Percentiles rank a stretch among this genome's conserved stretches.
Evolutionary conservation across 2,888 invertebrate species (phyloP).

Genomic region (Drosophila fulvimacula): DNA sequence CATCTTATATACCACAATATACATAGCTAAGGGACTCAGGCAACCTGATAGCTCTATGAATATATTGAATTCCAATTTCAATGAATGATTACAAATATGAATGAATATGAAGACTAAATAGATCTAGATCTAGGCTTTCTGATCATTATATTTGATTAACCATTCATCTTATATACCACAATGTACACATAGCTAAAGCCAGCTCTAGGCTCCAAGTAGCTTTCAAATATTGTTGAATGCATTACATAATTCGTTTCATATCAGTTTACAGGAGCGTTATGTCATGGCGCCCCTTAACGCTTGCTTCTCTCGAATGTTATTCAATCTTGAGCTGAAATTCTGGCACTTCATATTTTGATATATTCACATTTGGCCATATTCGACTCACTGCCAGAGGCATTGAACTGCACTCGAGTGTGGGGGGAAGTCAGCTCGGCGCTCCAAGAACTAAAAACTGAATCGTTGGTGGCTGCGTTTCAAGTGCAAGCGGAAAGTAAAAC

Average conservation of each 20-base stretch:
- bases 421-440: constrained; percentile 1
- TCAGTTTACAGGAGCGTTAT: background rate
- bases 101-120: too few relatives aligned
- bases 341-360: background rate
- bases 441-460: background rate
- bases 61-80: too few relatives aligned
- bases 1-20: too few relatives aligned
- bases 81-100: too few relatives aligned
- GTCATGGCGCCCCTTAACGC: constrained; percentile 1
- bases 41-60: too few relatives aligned
- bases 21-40: too few relatives aligned
- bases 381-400: constrained; percentile 41
- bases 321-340: constrained; percentile 5
- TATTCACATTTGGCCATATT: background rate
- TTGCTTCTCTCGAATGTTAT: constrained; percentile 13
- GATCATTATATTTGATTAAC: too few relatives aligned
- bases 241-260: background rate
- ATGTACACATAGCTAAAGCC: too few relatives aligned
- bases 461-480: constrained; percentile 28
- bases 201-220: background rate
- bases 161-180: too few relatives aligned
- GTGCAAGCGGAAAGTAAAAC: constrained; percentile 29
- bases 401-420: constrained; percentile 51
- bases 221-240: background rate
- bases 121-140: too few relatives aligned